These are phyloP conservation scores for Steinernema carpocapsae DNA, from an alignment of 2,888 invertebrate species.

Conservation along the genomic window DNA sequence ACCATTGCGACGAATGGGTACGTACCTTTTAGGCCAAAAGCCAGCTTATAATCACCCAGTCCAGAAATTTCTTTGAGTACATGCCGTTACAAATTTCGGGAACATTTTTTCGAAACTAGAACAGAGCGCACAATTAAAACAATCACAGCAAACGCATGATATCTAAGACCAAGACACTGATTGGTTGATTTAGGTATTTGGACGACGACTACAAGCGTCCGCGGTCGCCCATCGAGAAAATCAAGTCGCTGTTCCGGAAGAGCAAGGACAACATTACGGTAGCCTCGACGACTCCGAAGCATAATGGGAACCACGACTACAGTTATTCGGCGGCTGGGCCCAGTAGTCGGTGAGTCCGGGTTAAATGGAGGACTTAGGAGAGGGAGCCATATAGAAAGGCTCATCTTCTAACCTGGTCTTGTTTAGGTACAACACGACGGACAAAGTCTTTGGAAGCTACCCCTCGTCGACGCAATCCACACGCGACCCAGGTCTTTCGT, in stretches of 20 bases:
- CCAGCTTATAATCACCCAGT: slow-evolving; percentile 3
- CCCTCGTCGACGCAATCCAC: slow-evolving; percentile 38
- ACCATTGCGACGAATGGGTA: slow-evolving; percentile 55
- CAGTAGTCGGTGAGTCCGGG: slow-evolving; percentile 9
- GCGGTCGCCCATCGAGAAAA: slow-evolving; percentile 66
- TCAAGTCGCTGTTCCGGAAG: slow-evolving; percentile 64
- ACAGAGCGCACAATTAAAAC: no score
- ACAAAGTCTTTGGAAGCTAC: slow-evolving; percentile 41
- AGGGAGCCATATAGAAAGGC: neutral
- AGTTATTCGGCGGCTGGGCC: slow-evolving; percentile 17
- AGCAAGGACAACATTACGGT: slow-evolving; percentile 39
- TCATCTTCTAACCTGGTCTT: neutral
- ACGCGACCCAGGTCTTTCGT: slow-evolving; percentile 9
- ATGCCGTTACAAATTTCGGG: neutral
- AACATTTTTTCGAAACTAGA: no score
- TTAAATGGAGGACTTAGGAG: no score
- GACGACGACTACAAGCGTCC: slow-evolving; percentile 63
- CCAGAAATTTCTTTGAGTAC: no score
- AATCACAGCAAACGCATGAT: no score
- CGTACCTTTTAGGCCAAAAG: slow-evolving; percentile 40
- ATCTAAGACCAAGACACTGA: no score
- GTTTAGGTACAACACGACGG: slow-evolving; percentile 38
- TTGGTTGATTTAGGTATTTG: slow-evolving; percentile 23
- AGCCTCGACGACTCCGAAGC: slow-evolving; percentile 37
- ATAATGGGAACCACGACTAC: slow-evolving; percentile 25